Evolutionary conservation across 2,113 vertebrate species (phyloP).

Genomic region (Heteronetta atricapilla): DNA sequence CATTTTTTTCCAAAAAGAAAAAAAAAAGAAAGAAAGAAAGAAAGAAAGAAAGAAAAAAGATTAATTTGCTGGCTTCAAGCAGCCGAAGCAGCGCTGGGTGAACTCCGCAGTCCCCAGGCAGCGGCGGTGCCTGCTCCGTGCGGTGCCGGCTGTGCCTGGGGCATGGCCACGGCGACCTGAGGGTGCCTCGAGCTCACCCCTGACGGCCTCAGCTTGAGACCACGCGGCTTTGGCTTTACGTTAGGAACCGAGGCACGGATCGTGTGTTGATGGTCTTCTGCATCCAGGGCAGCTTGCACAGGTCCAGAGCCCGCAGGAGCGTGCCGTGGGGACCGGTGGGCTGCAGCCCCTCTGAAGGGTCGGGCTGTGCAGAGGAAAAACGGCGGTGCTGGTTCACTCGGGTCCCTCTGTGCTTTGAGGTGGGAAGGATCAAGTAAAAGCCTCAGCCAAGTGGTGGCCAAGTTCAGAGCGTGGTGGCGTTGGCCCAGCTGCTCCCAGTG

Average conservation of each 20-base stretch:
- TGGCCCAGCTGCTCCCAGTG: constrained; percentile 51
- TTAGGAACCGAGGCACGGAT: too few species aligned
- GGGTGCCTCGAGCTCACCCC: too few species aligned
- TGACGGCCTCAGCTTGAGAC: too few species aligned
- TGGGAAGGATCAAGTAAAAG: constrained; percentile 28
- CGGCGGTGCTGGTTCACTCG: not conserved
- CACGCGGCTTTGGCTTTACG: too few species aligned
- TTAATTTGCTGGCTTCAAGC: constrained; percentile 5
- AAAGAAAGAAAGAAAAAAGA: not conserved
- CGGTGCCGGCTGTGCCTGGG: not conserved
- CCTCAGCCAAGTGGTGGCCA: constrained; percentile 1
- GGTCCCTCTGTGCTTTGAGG: not conserved
- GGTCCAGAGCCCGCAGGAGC: too few species aligned
- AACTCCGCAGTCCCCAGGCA: not conserved
- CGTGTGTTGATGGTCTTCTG: not conserved
- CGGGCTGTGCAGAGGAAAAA: not conserved
- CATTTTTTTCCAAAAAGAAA: not conserved
- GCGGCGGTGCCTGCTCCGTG: not conserved
- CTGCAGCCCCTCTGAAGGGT: not conserved
- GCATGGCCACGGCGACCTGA: too few species aligned
- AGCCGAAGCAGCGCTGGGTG: not conserved
- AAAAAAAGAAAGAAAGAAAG: not conserved
- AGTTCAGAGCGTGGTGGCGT: constrained; percentile 8
- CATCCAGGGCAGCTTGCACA: not conserved
- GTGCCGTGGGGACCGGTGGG: not conserved